These are phyloP conservation scores for Vultur gryphus DNA, from an alignment of 2,797 vertebrate species.

Conservation along the genomic window DNA sequence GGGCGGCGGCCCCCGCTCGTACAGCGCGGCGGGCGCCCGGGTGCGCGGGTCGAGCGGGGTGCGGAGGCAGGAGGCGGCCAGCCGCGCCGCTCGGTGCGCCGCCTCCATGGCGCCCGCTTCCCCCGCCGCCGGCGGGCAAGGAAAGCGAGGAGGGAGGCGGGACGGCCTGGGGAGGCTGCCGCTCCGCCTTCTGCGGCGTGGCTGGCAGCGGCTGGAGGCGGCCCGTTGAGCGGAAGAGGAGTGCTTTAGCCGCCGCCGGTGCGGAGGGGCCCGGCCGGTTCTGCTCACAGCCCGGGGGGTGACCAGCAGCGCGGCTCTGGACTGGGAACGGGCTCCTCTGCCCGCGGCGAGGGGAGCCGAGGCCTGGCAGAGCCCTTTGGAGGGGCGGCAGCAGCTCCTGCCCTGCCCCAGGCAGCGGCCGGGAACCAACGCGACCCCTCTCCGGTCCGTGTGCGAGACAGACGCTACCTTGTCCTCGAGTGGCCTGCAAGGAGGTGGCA, in stretches of 20 bases:
- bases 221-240: background rate
- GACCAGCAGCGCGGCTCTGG: too few relatives aligned
- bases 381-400: background rate
- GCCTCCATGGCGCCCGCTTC: background rate
- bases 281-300: background rate
- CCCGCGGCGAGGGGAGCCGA: too few relatives aligned
- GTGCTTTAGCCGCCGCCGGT: background rate
- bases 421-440: too few relatives aligned
- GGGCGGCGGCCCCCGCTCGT: background rate
- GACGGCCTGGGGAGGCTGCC: too few relatives aligned
- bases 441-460: background rate
- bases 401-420: background rate
- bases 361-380: background rate
- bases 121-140: background rate
- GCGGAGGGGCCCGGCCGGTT: background rate
- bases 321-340: background rate
- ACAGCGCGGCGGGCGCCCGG: background rate
- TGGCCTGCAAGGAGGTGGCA: background rate
- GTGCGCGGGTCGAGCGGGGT: conserved; percentile 9
- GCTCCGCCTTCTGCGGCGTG: too few relatives aligned
- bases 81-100: background rate
- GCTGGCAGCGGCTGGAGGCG: background rate
- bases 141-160: too few relatives aligned
- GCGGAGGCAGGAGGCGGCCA: conserved; percentile 6
- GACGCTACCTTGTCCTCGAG: background rate